A percentile compares a stretch with the other conserved stretches of the same genome.
Conservation (phyloP, 2,113 vertebrate species). For the Synchiropus splendidus region DNA sequence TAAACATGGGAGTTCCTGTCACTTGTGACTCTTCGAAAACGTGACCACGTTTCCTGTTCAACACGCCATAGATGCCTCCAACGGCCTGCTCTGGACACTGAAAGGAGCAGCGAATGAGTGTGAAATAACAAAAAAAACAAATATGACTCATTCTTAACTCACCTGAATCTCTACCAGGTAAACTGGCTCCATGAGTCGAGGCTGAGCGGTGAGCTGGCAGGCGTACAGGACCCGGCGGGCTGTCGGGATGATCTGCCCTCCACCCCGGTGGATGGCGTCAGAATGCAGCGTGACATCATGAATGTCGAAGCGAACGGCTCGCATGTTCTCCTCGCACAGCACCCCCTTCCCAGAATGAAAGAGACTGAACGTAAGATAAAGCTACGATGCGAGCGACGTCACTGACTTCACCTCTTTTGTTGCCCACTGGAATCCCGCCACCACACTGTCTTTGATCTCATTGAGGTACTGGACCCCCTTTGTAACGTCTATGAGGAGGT, state of each 20-base stretch:
- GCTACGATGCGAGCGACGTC: too few species aligned
- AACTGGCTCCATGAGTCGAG: constrained; percentile 86
- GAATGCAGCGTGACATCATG: constrained; percentile 87
- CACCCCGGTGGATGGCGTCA: constrained; percentile 85
- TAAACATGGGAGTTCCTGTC: constrained; percentile 85
- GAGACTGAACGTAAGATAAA: too few species aligned
- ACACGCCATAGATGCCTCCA: constrained; percentile 84
- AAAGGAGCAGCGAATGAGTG: background rate
- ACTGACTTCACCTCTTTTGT: constrained; percentile 77
- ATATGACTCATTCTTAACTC: background rate
- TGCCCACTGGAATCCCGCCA: constrained; percentile 95
- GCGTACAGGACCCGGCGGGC: constrained; percentile 83
- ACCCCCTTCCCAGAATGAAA: too few species aligned
- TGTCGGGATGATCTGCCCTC: constrained; percentile 93
- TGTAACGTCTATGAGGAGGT: constrained; percentile 87
- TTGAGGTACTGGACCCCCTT: constrained; percentile 97
- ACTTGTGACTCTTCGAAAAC: constrained; percentile 92
- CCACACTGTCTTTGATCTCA: constrained; percentile 96
- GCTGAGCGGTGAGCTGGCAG: constrained; percentile 81
- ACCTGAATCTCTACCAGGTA: constrained; percentile 94
- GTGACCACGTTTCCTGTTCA: constrained; percentile 87
- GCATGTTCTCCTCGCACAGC: constrained; percentile 91
- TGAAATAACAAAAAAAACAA: constrained; percentile 1
- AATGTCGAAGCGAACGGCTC: constrained; percentile 78
- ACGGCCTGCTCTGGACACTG: constrained; percentile 89